Evolutionary conservation across 1,140 invertebrate species (phyloP).

Genomic region (Cataglyphis hispanica): DNA sequence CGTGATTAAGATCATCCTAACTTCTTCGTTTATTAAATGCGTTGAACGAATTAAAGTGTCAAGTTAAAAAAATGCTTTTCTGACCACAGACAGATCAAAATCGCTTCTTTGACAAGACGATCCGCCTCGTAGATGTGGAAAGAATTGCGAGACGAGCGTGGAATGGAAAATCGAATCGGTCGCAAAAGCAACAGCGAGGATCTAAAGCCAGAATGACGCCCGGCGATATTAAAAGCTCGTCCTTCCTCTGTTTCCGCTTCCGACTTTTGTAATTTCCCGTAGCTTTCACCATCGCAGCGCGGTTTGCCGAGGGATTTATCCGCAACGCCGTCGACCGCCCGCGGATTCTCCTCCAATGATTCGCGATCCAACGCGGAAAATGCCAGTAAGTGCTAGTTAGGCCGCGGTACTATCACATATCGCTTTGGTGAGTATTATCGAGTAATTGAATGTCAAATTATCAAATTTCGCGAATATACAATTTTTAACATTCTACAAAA

Average conservation of each 20-base stretch:
- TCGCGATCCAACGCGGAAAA: constrained; percentile 58
- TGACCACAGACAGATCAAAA: background rate
- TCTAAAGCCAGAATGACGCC: constrained; percentile 78
- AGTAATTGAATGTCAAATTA: background rate
- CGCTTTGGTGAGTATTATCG: background rate
- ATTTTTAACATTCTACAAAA: no score
- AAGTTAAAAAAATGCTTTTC: background rate
- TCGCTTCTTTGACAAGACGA: constrained; percentile 13
- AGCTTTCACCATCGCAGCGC: constrained; percentile 76
- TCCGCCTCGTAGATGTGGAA: constrained; percentile 2
- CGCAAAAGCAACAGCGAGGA: constrained; percentile 57
- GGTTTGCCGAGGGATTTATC: constrained; percentile 72
- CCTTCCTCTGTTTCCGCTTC: constrained; percentile 83
- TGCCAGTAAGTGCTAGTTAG: constrained; percentile 37
- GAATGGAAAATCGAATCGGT: constrained; percentile 72
- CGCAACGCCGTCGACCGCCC: constrained; percentile 51
- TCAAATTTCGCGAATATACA: constrained; percentile 1
- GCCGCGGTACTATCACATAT: background rate
- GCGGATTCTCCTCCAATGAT: constrained; percentile 45
- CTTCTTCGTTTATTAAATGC: no score
- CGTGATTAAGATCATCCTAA: no score
- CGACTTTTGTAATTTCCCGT: constrained; percentile 86
- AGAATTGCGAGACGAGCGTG: constrained; percentile 31
- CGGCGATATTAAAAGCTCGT: constrained; percentile 85
- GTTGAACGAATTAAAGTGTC: background rate